Evolutionary conservation across 2,797 vertebrate genomes (phyloP).

Genomic region (Xerus rutilus): DNA sequence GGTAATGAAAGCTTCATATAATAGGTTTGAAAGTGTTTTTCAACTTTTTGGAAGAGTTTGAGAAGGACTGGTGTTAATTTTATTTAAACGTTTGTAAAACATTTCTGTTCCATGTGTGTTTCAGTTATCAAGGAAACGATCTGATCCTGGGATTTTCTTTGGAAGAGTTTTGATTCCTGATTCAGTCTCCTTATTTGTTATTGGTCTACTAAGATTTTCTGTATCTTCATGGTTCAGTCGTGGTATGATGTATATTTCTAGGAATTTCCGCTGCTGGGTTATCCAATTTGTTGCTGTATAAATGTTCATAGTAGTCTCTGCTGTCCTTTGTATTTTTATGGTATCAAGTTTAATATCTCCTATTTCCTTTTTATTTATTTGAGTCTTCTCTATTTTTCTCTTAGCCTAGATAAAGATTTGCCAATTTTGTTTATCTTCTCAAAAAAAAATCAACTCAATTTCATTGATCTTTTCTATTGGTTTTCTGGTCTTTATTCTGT

Average conservation of each 20-base stretch:
- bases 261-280: background rate
- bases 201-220: background rate
- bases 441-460: too few species aligned
- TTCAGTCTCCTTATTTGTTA: background rate
- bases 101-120: too few species aligned
- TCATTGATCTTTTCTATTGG: too few species aligned
- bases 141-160: background rate
- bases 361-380: background rate
- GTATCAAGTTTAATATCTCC: background rate
- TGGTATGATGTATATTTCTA: background rate
- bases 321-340: background rate
- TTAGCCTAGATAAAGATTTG: too few species aligned
- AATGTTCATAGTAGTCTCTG: background rate
- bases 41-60: too few species aligned
- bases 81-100: too few species aligned
- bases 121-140: background rate
- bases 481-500: too few species aligned
- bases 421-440: too few species aligned
- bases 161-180: background rate
- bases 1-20: too few species aligned
- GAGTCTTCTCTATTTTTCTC: too few species aligned
- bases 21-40: too few species aligned
- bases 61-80: background rate
- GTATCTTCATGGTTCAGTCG: background rate
- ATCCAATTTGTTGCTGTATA: background rate